These are phyloP conservation scores for Cephus pulcher DNA, from an alignment of 2,888 invertebrate genomes.

Conservation along the genomic window DNA sequence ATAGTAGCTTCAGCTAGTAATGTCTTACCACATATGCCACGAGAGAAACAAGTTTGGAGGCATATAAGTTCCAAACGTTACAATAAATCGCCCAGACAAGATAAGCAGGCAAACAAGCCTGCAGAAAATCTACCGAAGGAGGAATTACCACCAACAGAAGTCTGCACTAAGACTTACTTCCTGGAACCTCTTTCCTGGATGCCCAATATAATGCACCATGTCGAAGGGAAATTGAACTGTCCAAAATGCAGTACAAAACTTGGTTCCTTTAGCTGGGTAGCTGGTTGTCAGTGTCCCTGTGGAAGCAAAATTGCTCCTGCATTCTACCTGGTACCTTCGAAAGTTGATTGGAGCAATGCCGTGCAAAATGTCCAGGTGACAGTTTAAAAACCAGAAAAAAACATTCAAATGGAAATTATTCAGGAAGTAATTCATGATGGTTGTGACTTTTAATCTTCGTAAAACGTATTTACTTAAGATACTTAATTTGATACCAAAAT, in stretches of 20 bases:
- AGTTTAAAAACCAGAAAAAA: slow-evolving; percentile 66
- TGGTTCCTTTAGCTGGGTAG: slow-evolving; percentile 90
- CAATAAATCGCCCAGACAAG: slow-evolving; percentile 37
- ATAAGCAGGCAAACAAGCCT: slow-evolving; percentile 37
- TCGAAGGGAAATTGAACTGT: slow-evolving; percentile 87
- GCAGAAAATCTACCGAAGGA: slow-evolving; percentile 42
- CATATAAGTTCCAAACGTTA: slow-evolving; percentile 62
- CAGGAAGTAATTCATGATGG: not conserved
- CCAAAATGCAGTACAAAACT: slow-evolving; percentile 87
- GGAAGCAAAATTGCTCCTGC: slow-evolving; percentile 90
- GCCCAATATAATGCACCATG: slow-evolving; percentile 75
- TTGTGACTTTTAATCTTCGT: not conserved
- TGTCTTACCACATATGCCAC: slow-evolving; percentile 78
- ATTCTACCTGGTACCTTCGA: slow-evolving; percentile 91
- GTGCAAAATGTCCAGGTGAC: slow-evolving; percentile 89
- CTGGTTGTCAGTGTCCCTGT: slow-evolving; percentile 90
- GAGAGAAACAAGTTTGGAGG: slow-evolving; percentile 68
- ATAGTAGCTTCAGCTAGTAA: slow-evolving; percentile 86
- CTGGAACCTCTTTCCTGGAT: slow-evolving; percentile 94
- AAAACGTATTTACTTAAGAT: not conserved
- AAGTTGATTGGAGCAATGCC: slow-evolving; percentile 90
- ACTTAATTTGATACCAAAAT: not conserved
- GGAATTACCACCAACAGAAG: slow-evolving; percentile 50
- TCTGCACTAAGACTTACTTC: slow-evolving; percentile 83
- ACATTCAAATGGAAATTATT: not conserved